These are phyloP conservation scores for Plutomurus gul DNA, from an alignment of 1,140 invertebrate species.

Conservation along the genomic window DNA sequence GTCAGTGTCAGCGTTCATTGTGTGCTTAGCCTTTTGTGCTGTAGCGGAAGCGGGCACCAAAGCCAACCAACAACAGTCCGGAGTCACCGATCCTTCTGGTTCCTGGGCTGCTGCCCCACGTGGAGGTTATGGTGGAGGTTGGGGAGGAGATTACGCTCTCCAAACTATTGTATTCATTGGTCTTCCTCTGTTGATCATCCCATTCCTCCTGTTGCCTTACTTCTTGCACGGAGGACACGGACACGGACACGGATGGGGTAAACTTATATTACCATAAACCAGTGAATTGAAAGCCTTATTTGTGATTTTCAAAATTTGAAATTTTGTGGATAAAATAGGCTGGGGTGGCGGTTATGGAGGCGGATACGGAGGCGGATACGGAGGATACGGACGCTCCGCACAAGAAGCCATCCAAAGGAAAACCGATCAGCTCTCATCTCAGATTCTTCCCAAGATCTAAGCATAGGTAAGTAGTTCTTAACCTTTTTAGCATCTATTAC, in stretches of 20 bases:
- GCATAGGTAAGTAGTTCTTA: neutral
- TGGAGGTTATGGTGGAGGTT: constrained; percentile 23
- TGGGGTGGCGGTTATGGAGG: constrained; percentile 32
- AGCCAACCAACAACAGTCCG: neutral
- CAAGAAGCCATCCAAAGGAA: constrained; percentile 36
- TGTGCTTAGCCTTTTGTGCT: constrained; percentile 26
- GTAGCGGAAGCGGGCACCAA: constrained; percentile 35
- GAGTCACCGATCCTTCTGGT: constrained; percentile 31
- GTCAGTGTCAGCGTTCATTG: constrained; percentile 16
- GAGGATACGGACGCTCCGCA: neutral
- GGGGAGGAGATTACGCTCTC: constrained; percentile 40
- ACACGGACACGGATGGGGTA: neutral
- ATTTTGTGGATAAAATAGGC: too few species aligned
- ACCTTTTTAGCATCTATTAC: neutral
- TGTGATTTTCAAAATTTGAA: too few species aligned
- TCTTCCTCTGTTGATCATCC: constrained; percentile 38
- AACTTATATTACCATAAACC: neutral
- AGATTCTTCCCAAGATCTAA: constrained; percentile 46
- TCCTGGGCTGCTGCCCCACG: neutral
- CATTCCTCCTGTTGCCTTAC: constrained; percentile 39
- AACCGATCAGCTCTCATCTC: constrained; percentile 41
- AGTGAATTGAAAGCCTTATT: too few species aligned
- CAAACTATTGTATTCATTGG: constrained; percentile 41
- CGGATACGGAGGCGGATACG: constrained; percentile 36
- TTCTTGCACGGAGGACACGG: constrained; percentile 35